Percentiles rank a stretch among this genome's conserved stretches.
Conservation (phyloP, 2,888 invertebrate species). For the Leptopilina drosophilae region DNA sequence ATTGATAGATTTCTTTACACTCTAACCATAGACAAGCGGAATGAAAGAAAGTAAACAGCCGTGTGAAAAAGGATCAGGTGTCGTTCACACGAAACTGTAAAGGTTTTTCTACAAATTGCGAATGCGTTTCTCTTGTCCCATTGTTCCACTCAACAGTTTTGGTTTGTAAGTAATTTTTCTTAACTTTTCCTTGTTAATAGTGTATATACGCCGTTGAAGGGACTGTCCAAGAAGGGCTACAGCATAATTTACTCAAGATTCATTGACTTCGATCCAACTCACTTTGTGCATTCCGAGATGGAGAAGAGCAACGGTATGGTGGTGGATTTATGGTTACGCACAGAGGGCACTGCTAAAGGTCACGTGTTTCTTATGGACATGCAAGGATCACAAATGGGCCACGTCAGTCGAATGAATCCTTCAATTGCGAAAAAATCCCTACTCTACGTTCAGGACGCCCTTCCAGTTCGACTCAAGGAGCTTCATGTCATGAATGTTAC, state of each 20-base stretch:
- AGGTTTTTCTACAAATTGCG: too few relatives aligned
- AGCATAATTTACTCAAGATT: slow-evolving; percentile 79
- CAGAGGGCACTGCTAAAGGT: slow-evolving; percentile 81
- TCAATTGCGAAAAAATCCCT: slow-evolving; percentile 83
- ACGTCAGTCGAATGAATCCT: slow-evolving; percentile 82
- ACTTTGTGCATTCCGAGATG: slow-evolving; percentile 79
- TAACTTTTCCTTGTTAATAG: not conserved
- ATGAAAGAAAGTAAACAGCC: too few relatives aligned
- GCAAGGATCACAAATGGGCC: slow-evolving; percentile 80
- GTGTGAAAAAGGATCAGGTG: too few relatives aligned
- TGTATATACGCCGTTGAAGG: slow-evolving; percentile 69
- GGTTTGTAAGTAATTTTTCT: too few relatives aligned
- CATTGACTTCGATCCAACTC: slow-evolving; percentile 80
- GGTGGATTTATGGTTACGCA: slow-evolving; percentile 80
- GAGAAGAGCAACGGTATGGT: slow-evolving; percentile 80
- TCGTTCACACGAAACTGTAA: too few relatives aligned
- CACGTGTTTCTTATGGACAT: slow-evolving; percentile 83
- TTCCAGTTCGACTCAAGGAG: slow-evolving; percentile 83
- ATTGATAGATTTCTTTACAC: too few relatives aligned
- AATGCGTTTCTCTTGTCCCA: too few relatives aligned
- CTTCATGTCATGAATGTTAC: slow-evolving; percentile 86
- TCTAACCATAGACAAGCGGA: too few relatives aligned
- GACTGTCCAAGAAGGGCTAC: slow-evolving; percentile 80
- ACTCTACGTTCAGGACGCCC: slow-evolving; percentile 84
- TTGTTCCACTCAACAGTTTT: too few relatives aligned